Evolutionary conservation across 2,797 vertebrate species (phyloP).

Genomic region (Gymnothorax reevesii): DNA sequence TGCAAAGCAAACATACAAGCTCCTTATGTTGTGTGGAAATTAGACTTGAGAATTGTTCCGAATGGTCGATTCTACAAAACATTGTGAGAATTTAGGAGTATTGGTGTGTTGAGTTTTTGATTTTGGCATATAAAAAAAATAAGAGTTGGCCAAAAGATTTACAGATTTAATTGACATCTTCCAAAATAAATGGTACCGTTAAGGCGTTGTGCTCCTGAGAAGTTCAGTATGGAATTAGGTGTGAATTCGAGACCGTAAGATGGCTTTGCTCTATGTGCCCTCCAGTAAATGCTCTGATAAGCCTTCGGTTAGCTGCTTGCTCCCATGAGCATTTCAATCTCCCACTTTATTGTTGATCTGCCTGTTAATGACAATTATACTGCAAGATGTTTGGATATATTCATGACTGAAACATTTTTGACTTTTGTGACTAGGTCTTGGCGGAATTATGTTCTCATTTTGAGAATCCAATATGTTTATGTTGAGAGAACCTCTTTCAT

Average conservation of each 20-base stretch:
- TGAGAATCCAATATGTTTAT: neutral
- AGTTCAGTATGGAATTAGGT: neutral
- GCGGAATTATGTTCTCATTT: neutral
- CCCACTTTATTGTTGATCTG: neutral
- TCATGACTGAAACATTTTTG: neutral
- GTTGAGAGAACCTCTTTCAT: neutral
- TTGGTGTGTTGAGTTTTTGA: neutral
- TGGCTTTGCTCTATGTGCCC: neutral
- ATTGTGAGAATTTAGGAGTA: neutral
- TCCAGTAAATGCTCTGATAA: neutral
- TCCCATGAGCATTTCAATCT: neutral
- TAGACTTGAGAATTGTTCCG: neutral
- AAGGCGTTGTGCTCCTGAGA: neutral
- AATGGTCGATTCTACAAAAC: neutral
- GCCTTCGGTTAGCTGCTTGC: neutral
- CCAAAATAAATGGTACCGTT: neutral
- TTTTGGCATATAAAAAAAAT: neutral
- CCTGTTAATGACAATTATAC: neutral
- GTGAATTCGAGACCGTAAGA: neutral
- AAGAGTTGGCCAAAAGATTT: neutral
- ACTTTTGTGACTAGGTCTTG: neutral
- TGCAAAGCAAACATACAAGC: neutral
- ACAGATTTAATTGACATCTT: neutral
- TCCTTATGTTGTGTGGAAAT: conserved; percentile 9
- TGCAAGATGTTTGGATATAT: neutral